A percentile compares a stretch with the other conserved stretches of the same genome.
These are phyloP conservation scores for Cassiopea xamachana DNA, from an alignment of 30 jellyfish, hydroid and myxozoan species.

Conservation along the genomic window DNA sequence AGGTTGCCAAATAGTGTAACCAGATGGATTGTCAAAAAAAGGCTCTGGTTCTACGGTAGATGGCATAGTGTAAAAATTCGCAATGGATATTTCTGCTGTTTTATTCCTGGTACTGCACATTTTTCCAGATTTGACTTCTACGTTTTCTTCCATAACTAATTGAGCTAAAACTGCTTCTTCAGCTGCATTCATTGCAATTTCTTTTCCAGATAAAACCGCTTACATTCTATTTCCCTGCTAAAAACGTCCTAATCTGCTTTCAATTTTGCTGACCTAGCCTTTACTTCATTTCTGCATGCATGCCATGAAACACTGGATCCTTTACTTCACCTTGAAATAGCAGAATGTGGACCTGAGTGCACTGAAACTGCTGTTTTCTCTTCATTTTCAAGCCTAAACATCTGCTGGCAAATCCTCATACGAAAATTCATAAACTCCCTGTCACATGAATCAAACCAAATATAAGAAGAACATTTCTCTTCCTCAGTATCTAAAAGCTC, in stretches of 20 bases:
- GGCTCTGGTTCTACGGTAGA: not conserved
- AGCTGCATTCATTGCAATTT: constrained; percentile 27
- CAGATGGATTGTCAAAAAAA: not conserved
- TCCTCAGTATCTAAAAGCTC: constrained; percentile 3
- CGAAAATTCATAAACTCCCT: constrained; percentile 38
- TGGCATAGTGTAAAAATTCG: not conserved
- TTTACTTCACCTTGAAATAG: constrained; percentile 3
- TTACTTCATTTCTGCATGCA: constrained; percentile 19
- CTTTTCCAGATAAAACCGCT: constrained; percentile 38
- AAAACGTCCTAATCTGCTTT: constrained; percentile 9
- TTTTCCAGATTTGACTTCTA: not conserved
- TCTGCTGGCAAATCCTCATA: constrained; percentile 42
- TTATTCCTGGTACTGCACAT: constrained; percentile 12
- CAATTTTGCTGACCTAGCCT: constrained; percentile 23
- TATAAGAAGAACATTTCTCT: constrained; percentile 24
- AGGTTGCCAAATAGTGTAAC: constrained; percentile 6
- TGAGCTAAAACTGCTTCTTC: constrained; percentile 20
- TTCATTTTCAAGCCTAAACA: constrained; percentile 14
- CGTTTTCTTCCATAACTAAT: constrained; percentile 17
- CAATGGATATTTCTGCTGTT: not conserved
- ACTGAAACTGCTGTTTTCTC: not conserved
- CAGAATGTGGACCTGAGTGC: constrained; percentile 7
- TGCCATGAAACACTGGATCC: constrained; percentile 16
- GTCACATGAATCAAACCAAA: constrained; percentile 35
- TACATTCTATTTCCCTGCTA: constrained; percentile 15